A percentile compares a stretch with the other conserved stretches of the same genome.
These are phyloP conservation scores for Blastobasis lacticolella DNA, from an alignment of 2,888 invertebrate genomes.

Conservation along the genomic window DNA sequence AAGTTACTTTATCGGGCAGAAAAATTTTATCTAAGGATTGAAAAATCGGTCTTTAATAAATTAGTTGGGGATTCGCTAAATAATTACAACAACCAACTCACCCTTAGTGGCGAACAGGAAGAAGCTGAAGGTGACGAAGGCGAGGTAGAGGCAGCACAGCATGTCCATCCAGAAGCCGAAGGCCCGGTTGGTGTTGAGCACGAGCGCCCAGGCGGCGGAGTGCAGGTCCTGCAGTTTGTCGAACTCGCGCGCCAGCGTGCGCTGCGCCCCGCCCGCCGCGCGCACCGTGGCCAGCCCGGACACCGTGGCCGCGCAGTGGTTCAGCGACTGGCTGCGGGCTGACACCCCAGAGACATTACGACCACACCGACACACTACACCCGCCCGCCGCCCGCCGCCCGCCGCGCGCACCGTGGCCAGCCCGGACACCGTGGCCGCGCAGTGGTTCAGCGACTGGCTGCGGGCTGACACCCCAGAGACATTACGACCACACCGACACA, in stretches of 20 bases:
- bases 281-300: constrained; percentile 88
- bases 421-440: too few species aligned
- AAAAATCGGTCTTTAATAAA: too few species aligned
- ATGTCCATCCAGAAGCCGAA: constrained; percentile 76
- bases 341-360: constrained; percentile 2
- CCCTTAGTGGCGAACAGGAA: constrained; percentile 64
- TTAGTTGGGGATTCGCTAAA: too few species aligned
- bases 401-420: too few species aligned
- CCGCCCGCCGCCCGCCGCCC: too few species aligned
- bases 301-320: constrained; percentile 86
- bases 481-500: too few species aligned
- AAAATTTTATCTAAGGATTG: too few species aligned
- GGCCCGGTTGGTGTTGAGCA: constrained; percentile 49
- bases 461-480: too few species aligned
- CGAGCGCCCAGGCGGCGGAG: constrained; percentile 77
- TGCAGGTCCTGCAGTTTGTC: constrained; percentile 76
- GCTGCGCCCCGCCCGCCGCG: constrained; percentile 80
- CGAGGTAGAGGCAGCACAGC: constrained; percentile 70
- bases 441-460: too few species aligned
- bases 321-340: constrained; percentile 91
- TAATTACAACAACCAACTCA: too few species aligned
- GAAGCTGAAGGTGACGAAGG: constrained; percentile 79
- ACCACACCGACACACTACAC: too few species aligned
- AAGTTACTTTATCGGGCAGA: too few species aligned
- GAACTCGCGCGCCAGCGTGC: constrained; percentile 79